Conservation (phyloP, 2,797 vertebrate genomes). For the Ptychobarbus kaznakovi region DNA sequence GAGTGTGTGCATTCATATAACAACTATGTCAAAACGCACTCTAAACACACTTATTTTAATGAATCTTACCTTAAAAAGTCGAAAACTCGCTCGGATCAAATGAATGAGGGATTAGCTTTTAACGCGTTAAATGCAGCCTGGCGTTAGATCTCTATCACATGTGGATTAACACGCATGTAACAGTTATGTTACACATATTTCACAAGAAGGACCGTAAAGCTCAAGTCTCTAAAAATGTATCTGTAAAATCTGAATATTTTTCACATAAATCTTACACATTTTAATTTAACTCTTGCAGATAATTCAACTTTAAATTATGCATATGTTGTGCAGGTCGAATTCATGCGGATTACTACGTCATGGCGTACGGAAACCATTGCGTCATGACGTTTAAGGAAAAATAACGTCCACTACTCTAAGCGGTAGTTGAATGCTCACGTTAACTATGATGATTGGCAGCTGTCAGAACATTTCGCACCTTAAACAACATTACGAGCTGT, state of each 20-base stretch:
- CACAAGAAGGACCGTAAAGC: not conserved
- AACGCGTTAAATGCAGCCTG: not conserved
- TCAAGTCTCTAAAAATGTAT: not conserved
- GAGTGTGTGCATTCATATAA: not conserved
- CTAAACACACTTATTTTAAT: not conserved
- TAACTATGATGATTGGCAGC: constrained; percentile 5
- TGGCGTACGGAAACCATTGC: not conserved
- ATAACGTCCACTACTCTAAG: not conserved
- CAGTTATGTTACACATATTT: not conserved
- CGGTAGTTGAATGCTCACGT: not conserved
- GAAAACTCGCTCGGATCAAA: not conserved
- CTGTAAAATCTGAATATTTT: not conserved
- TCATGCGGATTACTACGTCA: not conserved
- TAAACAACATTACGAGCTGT: not conserved
- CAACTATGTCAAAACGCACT: not conserved
- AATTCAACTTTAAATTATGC: not conserved
- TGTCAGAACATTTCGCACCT: not conserved
- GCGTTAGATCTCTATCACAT: not conserved
- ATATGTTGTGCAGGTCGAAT: not conserved
- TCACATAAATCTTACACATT: not conserved
- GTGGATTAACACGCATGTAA: not conserved
- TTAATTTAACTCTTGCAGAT: not conserved
- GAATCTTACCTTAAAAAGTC: constrained; percentile 2
- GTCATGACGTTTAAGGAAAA: constrained; percentile 9
- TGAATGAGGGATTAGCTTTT: not conserved